Conservation (phyloP, 2,888 invertebrate genomes). For the Aproaerema taeniolella region DNA sequence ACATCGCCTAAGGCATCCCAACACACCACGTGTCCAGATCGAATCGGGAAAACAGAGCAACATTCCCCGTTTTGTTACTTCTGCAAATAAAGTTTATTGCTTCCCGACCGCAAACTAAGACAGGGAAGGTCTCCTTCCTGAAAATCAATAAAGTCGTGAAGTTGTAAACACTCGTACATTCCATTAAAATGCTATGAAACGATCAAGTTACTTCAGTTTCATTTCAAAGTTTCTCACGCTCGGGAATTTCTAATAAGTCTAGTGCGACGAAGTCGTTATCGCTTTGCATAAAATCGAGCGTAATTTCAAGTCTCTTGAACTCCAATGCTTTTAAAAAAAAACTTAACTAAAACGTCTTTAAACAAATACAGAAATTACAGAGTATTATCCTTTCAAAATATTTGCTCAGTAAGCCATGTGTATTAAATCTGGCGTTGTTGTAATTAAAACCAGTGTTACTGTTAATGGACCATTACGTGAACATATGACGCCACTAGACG, state of each 20-base stretch:
- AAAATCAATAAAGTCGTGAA: constrained; percentile 28
- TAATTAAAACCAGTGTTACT: constrained; percentile 38
- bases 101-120: constrained; percentile 34
- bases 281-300: no score
- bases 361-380: no score
- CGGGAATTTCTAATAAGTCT: no score
- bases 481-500: constrained; percentile 50
- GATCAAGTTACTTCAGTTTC: not conserved
- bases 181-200: not conserved
- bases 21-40: constrained; percentile 9
- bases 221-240: not conserved
- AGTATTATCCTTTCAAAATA: not conserved
- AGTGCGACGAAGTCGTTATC: no score
- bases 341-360: no score
- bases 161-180: not conserved
- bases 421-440: constrained; percentile 38
- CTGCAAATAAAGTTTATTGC: constrained; percentile 58
- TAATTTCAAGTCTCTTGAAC: no score
- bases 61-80: constrained; percentile 51
- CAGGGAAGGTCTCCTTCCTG: constrained; percentile 33
- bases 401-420: constrained; percentile 34
- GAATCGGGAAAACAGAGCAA: constrained; percentile 30
- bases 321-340: no score
- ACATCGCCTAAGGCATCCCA: not conserved
- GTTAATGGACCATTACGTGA: constrained; percentile 45